These are phyloP conservation scores for Trachymyrmex cornetzi DNA, from an alignment of 1,140 invertebrate species.

Conservation along the genomic window DNA sequence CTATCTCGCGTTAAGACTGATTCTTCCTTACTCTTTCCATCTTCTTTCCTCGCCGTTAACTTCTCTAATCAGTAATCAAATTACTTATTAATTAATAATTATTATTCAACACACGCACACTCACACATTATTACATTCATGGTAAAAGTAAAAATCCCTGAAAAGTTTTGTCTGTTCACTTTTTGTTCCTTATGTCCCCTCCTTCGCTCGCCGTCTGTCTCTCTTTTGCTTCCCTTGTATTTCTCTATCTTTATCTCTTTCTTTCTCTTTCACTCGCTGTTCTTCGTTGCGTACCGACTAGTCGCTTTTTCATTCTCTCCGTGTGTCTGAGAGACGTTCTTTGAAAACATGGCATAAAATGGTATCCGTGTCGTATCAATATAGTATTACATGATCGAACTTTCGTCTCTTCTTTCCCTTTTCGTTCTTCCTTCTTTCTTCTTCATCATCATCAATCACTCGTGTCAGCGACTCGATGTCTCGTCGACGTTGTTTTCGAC, in stretches of 20 bases:
- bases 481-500: constrained; percentile 53
- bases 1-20: constrained; percentile 66
- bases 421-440: neutral
- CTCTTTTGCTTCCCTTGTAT: constrained; percentile 42
- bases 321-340: constrained; percentile 35
- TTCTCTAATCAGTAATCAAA: constrained; percentile 81
- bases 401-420: neutral
- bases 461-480: constrained; percentile 56
- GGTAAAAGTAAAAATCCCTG: constrained; percentile 85
- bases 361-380: constrained; percentile 32
- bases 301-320: constrained; percentile 68
- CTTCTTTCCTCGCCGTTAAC: constrained; percentile 69
- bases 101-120: constrained; percentile 85
- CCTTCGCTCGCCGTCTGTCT: constrained; percentile 38
- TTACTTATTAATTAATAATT: constrained; percentile 85
- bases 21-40: constrained; percentile 50
- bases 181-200: constrained; percentile 44
- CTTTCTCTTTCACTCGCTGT: constrained; percentile 12
- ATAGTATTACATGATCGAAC: constrained; percentile 4
- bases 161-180: constrained; percentile 79
- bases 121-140: constrained; percentile 85
- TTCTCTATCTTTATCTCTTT: neutral
- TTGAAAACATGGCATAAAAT: constrained; percentile 62
- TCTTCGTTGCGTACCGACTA: constrained; percentile 48
- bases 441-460: constrained; percentile 41